Evolutionary conservation across 2,888 invertebrate genomes (phyloP).

Genomic region (Synergus umbraculus): DNA sequence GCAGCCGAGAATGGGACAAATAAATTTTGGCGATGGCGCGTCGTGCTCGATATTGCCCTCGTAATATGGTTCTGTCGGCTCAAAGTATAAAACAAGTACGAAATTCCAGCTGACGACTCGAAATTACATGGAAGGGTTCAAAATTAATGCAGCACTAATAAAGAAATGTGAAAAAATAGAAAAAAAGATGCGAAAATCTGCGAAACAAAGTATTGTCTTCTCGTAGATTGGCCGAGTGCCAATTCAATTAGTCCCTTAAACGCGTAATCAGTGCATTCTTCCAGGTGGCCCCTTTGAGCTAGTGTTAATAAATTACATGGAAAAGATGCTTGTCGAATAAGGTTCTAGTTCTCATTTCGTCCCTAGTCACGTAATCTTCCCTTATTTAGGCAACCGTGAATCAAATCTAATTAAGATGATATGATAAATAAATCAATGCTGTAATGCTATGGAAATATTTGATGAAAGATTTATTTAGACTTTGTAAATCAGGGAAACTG

Average conservation of each 20-base stretch:
- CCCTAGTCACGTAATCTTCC: not conserved
- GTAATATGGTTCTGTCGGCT: not conserved
- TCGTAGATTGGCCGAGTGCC: slow-evolving; percentile 35
- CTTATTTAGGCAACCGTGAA: not conserved
- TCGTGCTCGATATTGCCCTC: slow-evolving; percentile 1
- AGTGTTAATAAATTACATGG: slow-evolving; percentile 22
- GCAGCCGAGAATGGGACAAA: slow-evolving; percentile 11
- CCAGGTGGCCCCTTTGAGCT: slow-evolving; percentile 17
- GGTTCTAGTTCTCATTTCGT: not conserved
- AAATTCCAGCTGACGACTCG: not conserved
- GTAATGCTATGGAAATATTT: no score
- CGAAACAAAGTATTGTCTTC: slow-evolving; percentile 21
- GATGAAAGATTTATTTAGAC: no score
- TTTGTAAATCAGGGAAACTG: not conserved
- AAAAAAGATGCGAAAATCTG: no score
- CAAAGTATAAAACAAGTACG: not conserved
- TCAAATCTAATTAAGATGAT: not conserved
- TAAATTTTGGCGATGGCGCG: slow-evolving; percentile 32
- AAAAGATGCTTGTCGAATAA: slow-evolving; percentile 29
- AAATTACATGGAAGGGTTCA: not conserved
- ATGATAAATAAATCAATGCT: not conserved
- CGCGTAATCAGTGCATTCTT: slow-evolving; percentile 36
- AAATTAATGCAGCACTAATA: not conserved
- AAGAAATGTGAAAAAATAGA: not conserved
- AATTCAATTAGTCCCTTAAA: slow-evolving; percentile 42